Evolutionary conservation across 2,888 invertebrate genomes (phyloP), one percentile per base, ranked within the genome.

Genomic region (Clivina fossor): DNA sequence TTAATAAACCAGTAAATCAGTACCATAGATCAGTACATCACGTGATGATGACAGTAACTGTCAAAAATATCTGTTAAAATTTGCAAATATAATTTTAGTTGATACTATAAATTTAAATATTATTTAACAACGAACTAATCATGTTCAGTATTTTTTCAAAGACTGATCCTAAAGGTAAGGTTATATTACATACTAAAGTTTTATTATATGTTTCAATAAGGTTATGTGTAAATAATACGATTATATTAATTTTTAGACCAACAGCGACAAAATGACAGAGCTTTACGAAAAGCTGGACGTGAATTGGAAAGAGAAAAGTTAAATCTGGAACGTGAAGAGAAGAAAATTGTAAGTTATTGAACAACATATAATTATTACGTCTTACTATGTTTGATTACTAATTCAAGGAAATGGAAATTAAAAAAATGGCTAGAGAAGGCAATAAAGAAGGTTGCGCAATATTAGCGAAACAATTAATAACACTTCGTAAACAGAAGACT

Each of bases 401-500:
- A 43, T 73, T 76, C 16, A 68, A 90, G 85, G 90, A 92, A 76
- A 74, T 83, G 71, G 93, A 95, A 71, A 95, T 95, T 44, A 92
- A 89, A 69, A 91, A 90, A 67, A 81, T 88, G 73, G 94, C 93
- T 0, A 88, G 90, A 67, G 84, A 88, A 68, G 93, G 93, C 5
- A 88, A 95, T 68, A 88, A 85, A 67, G 90, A 92, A 68, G 90
- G 87, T 7, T 87, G 86, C 65, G 83, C 82, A 64, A 79, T 93
- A 60, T 75, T 95, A 62, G 95, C 95, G 1, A 94, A 94, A 70
- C 94, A 95, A 72, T 74, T 96, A 47, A 83, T 96, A 0, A 86
- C 90, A 67, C 70, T 95, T 58, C 79, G 95, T 46, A 93, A 93
- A 71, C 93, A 94, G 69, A 93, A 91, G 70, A 85, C 84, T 15